Evolutionary conservation across 2,113 vertebrate species (phyloP).

Genomic region (Alligator mississippiensis): DNA sequence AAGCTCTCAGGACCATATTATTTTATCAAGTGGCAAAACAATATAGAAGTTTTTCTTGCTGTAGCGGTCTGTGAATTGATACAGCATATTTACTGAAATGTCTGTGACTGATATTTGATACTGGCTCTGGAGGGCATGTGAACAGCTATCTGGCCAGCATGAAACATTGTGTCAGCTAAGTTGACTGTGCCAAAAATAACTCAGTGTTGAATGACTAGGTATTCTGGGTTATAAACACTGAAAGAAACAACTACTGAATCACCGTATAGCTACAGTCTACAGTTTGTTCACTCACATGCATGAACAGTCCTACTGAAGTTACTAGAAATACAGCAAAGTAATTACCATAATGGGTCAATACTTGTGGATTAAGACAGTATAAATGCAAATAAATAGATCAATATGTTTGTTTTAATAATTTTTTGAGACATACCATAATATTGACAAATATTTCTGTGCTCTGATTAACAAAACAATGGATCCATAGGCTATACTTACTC

Average conservation of each 20-base stretch:
- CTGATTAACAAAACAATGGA: neutral
- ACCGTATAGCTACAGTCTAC: neutral
- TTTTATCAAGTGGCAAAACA: neutral
- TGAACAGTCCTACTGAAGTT: neutral
- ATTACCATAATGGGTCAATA: conserved; percentile 10
- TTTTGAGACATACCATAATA: neutral
- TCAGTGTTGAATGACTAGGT: neutral
- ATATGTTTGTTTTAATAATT: neutral
- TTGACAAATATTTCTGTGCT: neutral
- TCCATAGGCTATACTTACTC: too few species aligned
- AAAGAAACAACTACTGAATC: neutral
- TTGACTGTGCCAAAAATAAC: neutral
- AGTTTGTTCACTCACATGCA: neutral
- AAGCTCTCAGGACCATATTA: neutral
- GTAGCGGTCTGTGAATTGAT: neutral
- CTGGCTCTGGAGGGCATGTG: neutral
- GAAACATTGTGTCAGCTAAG: neutral
- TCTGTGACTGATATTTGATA: neutral
- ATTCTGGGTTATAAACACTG: neutral
- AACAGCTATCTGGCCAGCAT: neutral
- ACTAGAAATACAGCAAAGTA: neutral
- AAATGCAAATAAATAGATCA: neutral
- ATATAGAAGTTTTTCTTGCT: neutral
- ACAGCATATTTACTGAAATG: neutral
- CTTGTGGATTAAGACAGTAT: neutral